Conservation (phyloP, 2,888 invertebrate species). For the Aphrophora alni region DNA sequence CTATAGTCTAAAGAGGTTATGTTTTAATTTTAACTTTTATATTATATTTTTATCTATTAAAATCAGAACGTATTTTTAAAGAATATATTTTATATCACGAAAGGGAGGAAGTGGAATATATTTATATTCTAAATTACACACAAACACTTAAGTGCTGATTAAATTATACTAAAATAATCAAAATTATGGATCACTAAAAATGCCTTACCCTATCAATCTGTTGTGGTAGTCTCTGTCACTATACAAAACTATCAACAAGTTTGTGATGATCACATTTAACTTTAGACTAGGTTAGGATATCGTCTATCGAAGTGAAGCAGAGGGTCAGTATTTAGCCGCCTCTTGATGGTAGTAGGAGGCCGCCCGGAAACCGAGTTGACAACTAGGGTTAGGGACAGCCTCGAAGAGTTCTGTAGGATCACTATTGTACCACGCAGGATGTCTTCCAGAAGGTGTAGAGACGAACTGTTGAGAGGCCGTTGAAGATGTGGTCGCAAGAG, state of each 20-base stretch:
- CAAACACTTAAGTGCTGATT: no score
- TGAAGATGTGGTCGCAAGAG: constrained; percentile 31
- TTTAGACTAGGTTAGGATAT: neutral
- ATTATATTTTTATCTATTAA: no score
- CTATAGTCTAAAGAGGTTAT: no score
- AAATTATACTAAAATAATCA: no score
- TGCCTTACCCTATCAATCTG: neutral
- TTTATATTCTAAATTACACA: no score
- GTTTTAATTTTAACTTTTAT: no score
- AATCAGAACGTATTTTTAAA: no score
- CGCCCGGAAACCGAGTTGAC: constrained; percentile 56
- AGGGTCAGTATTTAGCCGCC: constrained; percentile 38
- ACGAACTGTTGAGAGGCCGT: constrained; percentile 40
- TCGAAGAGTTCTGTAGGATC: constrained; percentile 57
- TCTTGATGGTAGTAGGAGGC: constrained; percentile 41
- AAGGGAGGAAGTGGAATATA: no score
- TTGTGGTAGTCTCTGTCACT: neutral
- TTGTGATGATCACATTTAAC: neutral
- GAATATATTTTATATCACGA: no score
- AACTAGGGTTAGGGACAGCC: constrained; percentile 57
- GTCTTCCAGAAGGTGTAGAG: constrained; percentile 45
- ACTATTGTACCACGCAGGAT: constrained; percentile 64
- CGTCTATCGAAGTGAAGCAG: constrained; percentile 24
- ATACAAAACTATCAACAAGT: neutral
- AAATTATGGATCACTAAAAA: neutral